phyloP scores from a whole-genome alignment of 2,888 invertebrate species.

The Nebria brevicollis region DNA sequence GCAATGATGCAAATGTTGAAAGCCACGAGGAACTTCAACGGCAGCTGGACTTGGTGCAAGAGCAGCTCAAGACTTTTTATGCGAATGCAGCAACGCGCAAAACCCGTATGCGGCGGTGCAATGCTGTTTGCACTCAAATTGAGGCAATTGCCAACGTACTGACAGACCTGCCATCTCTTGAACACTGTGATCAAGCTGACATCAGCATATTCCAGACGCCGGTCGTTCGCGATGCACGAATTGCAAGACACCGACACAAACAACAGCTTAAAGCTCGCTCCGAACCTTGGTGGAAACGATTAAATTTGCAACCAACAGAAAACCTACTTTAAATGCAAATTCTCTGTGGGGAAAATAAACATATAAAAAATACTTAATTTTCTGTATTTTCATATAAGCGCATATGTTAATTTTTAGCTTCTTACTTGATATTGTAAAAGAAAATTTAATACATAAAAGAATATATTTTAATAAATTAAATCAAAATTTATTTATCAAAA shows the following conservation, averaged over 20 bases:
- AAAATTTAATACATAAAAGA: background rate
- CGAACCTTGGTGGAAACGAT: slow-evolving; percentile 45
- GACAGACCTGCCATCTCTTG: slow-evolving; percentile 37
- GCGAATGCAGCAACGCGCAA: slow-evolving; percentile 33
- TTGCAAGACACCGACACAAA: slow-evolving; percentile 41
- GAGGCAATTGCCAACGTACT: slow-evolving; percentile 41
- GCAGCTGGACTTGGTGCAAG: slow-evolving; percentile 26
- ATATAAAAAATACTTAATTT: background rate
- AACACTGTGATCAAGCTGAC: slow-evolving; percentile 36
- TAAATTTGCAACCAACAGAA: slow-evolving; percentile 26
- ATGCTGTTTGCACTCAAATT: slow-evolving; percentile 43
- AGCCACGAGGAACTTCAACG: slow-evolving; percentile 22
- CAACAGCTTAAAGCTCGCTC: slow-evolving; percentile 32
- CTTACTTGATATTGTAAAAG: background rate
- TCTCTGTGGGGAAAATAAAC: background rate
- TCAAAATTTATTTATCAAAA: too few species aligned
- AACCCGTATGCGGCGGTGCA: slow-evolving; percentile 24
- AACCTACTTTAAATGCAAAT: slow-evolving; percentile 12
- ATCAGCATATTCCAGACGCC: slow-evolving; percentile 40
- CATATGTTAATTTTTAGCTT: background rate
- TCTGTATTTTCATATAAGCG: background rate
- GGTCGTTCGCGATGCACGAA: slow-evolving; percentile 37
- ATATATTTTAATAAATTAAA: background rate
- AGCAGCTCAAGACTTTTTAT: slow-evolving; percentile 38
- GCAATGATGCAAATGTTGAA: slow-evolving; percentile 31